A percentile compares a stretch with the other conserved stretches of the same genome.
Evolutionary conservation across 2,113 vertebrate genomes (phyloP).

Genomic region (Apodemus sylvaticus): DNA sequence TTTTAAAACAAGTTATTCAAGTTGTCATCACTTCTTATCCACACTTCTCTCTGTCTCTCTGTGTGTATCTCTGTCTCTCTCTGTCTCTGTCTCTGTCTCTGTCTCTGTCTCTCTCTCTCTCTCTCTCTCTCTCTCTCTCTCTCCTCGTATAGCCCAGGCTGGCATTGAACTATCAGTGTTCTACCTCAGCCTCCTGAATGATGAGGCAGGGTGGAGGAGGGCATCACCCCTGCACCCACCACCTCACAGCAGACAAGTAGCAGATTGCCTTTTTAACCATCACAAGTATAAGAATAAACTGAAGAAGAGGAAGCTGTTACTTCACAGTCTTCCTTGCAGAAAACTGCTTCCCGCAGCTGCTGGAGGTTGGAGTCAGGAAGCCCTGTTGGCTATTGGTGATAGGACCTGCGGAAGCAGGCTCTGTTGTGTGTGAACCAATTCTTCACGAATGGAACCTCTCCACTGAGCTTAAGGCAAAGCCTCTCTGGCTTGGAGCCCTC

Average conservation of each 20-base stretch:
- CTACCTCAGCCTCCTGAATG: neutral
- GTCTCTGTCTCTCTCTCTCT: too few species aligned
- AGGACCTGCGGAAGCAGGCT: neutral
- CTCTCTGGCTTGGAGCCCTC: neutral
- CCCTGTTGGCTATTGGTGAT: constrained; percentile 51
- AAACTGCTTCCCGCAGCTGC: neutral
- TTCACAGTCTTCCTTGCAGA: neutral
- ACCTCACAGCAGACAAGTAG: too few species aligned
- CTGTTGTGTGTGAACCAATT: neutral
- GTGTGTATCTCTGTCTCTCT: neutral
- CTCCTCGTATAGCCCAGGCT: too few species aligned
- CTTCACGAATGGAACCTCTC: neutral
- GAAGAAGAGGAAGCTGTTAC: neutral
- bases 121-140: neutral
- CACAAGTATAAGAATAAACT: neutral
- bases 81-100: too few species aligned
- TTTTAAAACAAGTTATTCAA: constrained; percentile 30
- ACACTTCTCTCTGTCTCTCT: neutral
- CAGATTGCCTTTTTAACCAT: neutral
- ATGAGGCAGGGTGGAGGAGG: too few species aligned
- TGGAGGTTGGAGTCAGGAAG: constrained; percentile 13
- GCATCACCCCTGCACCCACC: too few species aligned
- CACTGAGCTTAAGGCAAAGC: neutral
- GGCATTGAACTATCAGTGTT: neutral
- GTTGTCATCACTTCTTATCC: neutral